Evolutionary conservation across 1,140 invertebrate genomes (phyloP).

Genomic region (Drosophila truncata): DNA sequence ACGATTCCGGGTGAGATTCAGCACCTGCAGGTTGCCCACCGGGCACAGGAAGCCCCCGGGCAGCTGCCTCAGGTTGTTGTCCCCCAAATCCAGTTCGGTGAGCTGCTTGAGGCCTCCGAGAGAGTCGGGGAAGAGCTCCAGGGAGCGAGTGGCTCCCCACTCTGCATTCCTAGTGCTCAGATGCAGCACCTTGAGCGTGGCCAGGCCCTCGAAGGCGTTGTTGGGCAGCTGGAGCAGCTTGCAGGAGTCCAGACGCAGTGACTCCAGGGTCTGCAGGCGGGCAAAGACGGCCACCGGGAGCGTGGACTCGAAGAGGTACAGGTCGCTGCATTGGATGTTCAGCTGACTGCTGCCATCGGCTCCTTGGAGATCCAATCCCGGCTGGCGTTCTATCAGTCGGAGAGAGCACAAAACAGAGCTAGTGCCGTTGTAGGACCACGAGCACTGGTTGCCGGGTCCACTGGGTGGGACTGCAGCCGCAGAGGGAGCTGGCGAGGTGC

Average conservation of each 20-base stretch:
- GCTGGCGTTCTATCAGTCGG: constrained; percentile 89
- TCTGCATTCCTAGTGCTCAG: constrained; percentile 92
- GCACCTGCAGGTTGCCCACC: constrained; percentile 90
- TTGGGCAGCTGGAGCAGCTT: constrained; percentile 92
- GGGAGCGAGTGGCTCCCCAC: constrained; percentile 90
- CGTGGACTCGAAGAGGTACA: constrained; percentile 92
- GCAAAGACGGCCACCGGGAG: constrained; percentile 90
- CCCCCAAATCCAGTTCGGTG: constrained; percentile 91
- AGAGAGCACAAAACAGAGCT: constrained; percentile 89
- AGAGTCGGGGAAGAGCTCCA: constrained; percentile 89
- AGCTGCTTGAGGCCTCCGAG: constrained; percentile 91
- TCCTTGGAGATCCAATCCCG: constrained; percentile 88
- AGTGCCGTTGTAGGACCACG: constrained; percentile 88
- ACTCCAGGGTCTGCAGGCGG: constrained; percentile 90
- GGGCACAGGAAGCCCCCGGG: constrained; percentile 91
- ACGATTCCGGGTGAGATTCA: constrained; percentile 94
- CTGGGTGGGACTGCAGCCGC: constrained; percentile 28
- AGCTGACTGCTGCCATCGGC: constrained; percentile 90
- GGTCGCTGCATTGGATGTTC: constrained; percentile 91
- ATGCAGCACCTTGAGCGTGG: constrained; percentile 90
- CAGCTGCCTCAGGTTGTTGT: constrained; percentile 92
- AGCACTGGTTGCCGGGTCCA: constrained; percentile 85
- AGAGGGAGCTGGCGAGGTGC: constrained; percentile 14
- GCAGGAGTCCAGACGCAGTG: constrained; percentile 91
- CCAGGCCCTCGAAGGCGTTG: constrained; percentile 91